Evolutionary conservation across 2,888 invertebrate species (phyloP), one percentile per base, ranked within the genome.

Genomic region (Andrena haemorrhoa): DNA sequence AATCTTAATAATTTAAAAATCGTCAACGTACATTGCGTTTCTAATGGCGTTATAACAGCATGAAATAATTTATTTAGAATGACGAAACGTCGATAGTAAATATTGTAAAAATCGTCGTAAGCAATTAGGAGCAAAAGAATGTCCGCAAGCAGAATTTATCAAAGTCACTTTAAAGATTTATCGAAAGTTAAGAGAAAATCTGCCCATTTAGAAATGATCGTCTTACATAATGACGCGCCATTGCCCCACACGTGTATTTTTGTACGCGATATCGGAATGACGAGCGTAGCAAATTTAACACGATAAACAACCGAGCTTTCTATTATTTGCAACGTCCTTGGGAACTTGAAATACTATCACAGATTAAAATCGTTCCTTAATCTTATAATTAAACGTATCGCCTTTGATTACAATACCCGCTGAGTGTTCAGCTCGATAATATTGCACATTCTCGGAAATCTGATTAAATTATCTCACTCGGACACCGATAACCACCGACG

Each of bases 201-300:
- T 41, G 35, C 53, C 29, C 63, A 69, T 80, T 79, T 66, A 33
- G 29, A 20, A 33, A 41, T 23, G 58, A 41, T 64, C 5, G 6
- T 49, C 66, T 81, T 81, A 81, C 33, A 53, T 81, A 81, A 81
- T 51, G n/a, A 65, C n/a, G 31, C 68, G 64, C 26, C 29, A 63
- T 49, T 63, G 31, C 53, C 65, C 31, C 61, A 51, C 69, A 61
- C 68, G 58, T 49, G 65, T 81, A 79, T 81, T 79, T 79, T 79
- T 63, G 79, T 79, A 60, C 79, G 65, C 58, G 63, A 81, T 75
- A 80, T 72, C 41, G 20, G 61, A 68, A 68, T 79, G 73, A 80
- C 69, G 74, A 69, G 31, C 29, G 49, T 49, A 74, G 65, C 74
- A 69, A 81, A 79, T 81, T 68, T 81, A 79, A 80, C 79, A 66